Conservation (phyloP, 1,140 invertebrate species). For the Drosophila triauraria region DNA sequence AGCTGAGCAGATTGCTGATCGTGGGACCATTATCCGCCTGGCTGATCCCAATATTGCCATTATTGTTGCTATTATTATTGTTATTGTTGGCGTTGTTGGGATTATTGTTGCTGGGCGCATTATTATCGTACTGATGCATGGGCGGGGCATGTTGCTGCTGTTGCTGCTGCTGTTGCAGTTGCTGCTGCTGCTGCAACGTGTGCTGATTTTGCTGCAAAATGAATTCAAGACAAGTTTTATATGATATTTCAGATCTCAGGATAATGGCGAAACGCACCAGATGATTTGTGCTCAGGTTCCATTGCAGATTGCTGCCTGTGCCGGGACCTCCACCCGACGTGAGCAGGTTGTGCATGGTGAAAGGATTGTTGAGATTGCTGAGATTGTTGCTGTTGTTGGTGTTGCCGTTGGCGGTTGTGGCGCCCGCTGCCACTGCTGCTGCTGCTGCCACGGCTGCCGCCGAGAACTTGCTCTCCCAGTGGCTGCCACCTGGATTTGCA, state of each 20-base stretch:
- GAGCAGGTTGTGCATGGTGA: constrained; percentile 78
- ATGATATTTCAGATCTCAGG: background rate
- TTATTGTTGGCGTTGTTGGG: constrained; percentile 53
- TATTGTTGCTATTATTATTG: constrained; percentile 38
- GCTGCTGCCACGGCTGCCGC: constrained; percentile 51
- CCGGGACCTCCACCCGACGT: constrained; percentile 51
- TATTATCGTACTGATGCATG: constrained; percentile 62
- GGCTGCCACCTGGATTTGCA: constrained; percentile 42
- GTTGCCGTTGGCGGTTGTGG: constrained; percentile 35
- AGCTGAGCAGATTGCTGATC: constrained; percentile 84
- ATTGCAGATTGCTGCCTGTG: constrained; percentile 63
- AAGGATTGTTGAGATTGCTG: constrained; percentile 81
- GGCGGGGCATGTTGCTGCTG: constrained; percentile 64
- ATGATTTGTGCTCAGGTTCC: constrained; percentile 76
- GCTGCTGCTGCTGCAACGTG: constrained; percentile 60
- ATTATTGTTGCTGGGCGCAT: constrained; percentile 47
- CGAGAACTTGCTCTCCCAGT: constrained; percentile 78
- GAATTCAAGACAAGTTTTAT: background rate
- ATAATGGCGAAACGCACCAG: constrained; percentile 50
- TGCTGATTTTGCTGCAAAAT: constrained; percentile 59
- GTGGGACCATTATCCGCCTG: constrained; percentile 73
- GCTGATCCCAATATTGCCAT: constrained; percentile 37
- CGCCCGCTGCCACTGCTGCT: constrained; percentile 38
- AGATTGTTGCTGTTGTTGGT: constrained; percentile 68
- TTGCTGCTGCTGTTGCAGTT: constrained; percentile 40